A percentile compares a stretch with the other conserved stretches of the same genome.
These are phyloP conservation scores for Ceyx erithaca DNA, from an alignment of 2,797 vertebrate genomes.

Conservation along the genomic window DNA sequence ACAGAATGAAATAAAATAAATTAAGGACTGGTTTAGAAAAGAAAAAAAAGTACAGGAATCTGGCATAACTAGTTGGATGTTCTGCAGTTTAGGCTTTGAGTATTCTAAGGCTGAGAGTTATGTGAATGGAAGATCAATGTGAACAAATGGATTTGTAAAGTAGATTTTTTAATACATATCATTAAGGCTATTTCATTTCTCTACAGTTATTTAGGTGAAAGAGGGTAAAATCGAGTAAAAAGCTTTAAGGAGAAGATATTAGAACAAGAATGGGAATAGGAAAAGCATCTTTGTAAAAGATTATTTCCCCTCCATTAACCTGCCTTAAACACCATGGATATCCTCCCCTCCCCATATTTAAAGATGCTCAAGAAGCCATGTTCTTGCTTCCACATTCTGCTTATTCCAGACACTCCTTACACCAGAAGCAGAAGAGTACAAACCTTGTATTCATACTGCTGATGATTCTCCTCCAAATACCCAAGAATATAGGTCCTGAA, in stretches of 20 bases:
- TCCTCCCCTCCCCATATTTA: neutral
- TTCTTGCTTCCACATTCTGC: neutral
- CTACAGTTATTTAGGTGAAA: neutral
- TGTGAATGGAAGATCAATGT: conserved; percentile 22
- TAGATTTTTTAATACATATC: conserved; percentile 34
- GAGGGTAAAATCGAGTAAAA: neutral
- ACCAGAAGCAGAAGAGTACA: neutral
- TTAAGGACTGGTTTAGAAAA: conserved; percentile 11
- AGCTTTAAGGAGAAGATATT: neutral
- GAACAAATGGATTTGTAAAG: conserved; percentile 61
- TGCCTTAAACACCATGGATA: neutral
- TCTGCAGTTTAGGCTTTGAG: conserved; percentile 38
- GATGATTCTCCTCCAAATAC: neutral
- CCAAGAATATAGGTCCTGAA: neutral
- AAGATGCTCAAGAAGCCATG: neutral
- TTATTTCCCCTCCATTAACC: neutral
- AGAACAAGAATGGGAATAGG: neutral
- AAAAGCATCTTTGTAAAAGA: conserved; percentile 1
- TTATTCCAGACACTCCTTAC: neutral
- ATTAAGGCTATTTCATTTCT: conserved; percentile 34
- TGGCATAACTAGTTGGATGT: conserved; percentile 43
- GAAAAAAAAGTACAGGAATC: neutral
- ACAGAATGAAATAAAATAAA: conserved; percentile 51
- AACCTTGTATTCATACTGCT: fast-evolving
- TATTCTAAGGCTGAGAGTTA: conserved; percentile 31